Percentiles rank a stretch among this genome's conserved stretches.
phyloP scores from a whole-genome alignment of 2,113 vertebrate genomes.

The Gymnocephalus cernua region DNA sequence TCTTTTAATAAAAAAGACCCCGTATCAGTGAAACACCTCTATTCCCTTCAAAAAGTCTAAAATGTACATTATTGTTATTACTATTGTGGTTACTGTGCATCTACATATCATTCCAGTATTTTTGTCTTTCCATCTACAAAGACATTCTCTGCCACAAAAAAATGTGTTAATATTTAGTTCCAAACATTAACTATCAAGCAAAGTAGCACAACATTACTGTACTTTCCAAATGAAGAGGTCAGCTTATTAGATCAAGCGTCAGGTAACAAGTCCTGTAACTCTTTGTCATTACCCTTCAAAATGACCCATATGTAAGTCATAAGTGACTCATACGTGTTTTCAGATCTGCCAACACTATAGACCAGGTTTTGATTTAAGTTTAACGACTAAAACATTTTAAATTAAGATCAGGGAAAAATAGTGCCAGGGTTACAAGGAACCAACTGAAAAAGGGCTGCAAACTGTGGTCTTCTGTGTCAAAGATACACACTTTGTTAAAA shows the following conservation, averaged over 20 bases:
- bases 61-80: neutral
- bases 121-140: too few relatives aligned
- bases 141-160: too few relatives aligned
- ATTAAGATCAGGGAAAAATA: too few relatives aligned
- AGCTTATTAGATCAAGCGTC: too few relatives aligned
- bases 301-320: too few relatives aligned
- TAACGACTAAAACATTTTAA: neutral
- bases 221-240: neutral
- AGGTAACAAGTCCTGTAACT: too few relatives aligned
- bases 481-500: neutral
- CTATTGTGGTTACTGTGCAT: too few relatives aligned
- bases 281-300: too few relatives aligned
- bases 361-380: neutral
- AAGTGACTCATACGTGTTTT: neutral
- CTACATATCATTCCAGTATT: too few relatives aligned
- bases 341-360: neutral
- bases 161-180: too few relatives aligned
- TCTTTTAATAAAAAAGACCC: neutral
- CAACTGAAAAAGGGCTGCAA: neutral
- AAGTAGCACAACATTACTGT: neutral
- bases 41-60: neutral
- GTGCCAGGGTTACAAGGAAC: neutral
- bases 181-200: neutral
- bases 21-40: neutral
- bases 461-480: neutral